Evolutionary conservation across 2,888 invertebrate species (phyloP).

Genomic region (Apantesis nais): DNA sequence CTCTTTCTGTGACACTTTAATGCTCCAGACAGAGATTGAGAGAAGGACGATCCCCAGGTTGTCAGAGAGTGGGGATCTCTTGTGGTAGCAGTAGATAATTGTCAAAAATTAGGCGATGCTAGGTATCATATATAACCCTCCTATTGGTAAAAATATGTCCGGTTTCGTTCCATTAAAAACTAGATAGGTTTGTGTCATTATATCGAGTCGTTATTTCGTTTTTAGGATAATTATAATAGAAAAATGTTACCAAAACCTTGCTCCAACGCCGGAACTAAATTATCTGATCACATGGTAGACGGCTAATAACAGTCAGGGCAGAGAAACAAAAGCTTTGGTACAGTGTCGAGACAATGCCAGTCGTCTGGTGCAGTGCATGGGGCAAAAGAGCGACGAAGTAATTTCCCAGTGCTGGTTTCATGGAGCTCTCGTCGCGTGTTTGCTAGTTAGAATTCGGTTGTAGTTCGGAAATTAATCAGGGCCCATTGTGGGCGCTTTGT

Average conservation of each 20-base stretch:
- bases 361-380: constrained; percentile 52
- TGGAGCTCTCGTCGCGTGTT: constrained; percentile 71
- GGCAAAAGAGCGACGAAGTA: constrained; percentile 66
- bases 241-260: not conserved
- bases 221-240: not conserved
- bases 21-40: no score
- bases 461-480: constrained; percentile 85
- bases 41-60: no score
- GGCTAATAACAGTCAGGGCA: constrained; percentile 31
- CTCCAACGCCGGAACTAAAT: not conserved
- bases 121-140: no score
- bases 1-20: no score
- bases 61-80: no score
- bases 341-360: constrained; percentile 38
- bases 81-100: no score
- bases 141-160: no score
- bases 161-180: not conserved
- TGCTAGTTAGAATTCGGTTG: constrained; percentile 83
- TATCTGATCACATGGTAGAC: constrained; percentile 19
- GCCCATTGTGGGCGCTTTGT: constrained; percentile 84
- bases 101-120: no score
- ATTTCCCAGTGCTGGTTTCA: constrained; percentile 70
- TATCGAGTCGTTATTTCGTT: not conserved
- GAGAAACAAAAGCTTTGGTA: constrained; percentile 39
- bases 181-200: not conserved